Evolutionary conservation across 1,140 invertebrate species (phyloP).

Genomic region (Cyrtorhinus lividipennis): DNA sequence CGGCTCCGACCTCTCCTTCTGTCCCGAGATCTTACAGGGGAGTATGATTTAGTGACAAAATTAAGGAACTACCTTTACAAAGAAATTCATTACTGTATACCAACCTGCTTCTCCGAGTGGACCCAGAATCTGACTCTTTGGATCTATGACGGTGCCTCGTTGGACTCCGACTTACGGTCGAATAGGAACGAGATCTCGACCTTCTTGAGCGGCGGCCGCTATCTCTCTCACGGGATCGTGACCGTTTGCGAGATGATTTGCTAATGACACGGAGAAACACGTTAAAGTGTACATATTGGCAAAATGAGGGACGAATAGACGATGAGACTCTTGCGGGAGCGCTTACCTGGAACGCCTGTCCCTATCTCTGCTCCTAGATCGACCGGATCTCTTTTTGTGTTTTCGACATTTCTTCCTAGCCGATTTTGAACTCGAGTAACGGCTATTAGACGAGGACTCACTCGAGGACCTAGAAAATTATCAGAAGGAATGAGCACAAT

Average conservation of each 20-base stretch:
- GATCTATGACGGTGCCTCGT: not conserved
- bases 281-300: not conserved
- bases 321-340: too few relatives aligned
- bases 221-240: not conserved
- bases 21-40: not conserved
- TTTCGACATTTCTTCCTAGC: constrained; percentile 14
- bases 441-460: constrained; percentile 13
- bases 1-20: not conserved
- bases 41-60: not conserved
- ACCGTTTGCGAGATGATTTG: not conserved
- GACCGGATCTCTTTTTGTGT: constrained; percentile 13
- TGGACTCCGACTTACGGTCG: not conserved
- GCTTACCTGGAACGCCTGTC: not conserved
- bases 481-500: too few relatives aligned
- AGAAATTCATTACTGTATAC: not conserved
- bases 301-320: not conserved
- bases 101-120: not conserved
- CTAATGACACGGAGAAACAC: not conserved
- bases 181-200: not conserved
- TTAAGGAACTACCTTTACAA: not conserved
- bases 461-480: constrained; percentile 15
- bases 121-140: not conserved
- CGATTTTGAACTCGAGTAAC: constrained; percentile 8
- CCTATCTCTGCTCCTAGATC: constrained; percentile 7
- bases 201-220: not conserved